A percentile compares a stretch with the other conserved stretches of the same genome.
These are phyloP conservation scores for Pseudolaguvia tuberculata DNA, from an alignment of 2,113 vertebrate genomes.

Conservation along the genomic window DNA sequence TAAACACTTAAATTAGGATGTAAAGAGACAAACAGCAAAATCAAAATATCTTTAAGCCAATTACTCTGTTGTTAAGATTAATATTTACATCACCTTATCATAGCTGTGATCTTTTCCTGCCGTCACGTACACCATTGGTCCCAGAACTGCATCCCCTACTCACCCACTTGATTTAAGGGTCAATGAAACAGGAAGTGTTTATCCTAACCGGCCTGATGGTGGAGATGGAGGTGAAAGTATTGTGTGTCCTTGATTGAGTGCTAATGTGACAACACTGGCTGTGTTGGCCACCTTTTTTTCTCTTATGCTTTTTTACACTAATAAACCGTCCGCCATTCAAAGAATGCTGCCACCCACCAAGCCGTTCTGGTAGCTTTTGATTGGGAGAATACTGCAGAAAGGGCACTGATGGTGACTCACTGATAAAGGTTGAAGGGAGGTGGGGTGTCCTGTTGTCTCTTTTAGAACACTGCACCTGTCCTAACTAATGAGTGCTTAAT, in stretches of 20 bases:
- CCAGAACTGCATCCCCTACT: not conserved
- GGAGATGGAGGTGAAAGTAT: constrained; percentile 4
- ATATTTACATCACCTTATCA: not conserved
- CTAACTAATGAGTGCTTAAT: constrained; percentile 65
- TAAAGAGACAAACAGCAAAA: too few species aligned
- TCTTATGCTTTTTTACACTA: constrained; percentile 43
- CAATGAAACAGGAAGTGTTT: constrained; percentile 25
- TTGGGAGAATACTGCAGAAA: constrained; percentile 63
- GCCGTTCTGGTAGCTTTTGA: constrained; percentile 61
- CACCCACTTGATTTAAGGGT: constrained; percentile 10
- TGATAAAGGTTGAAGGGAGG: constrained; percentile 52
- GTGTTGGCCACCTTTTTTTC: constrained; percentile 50
- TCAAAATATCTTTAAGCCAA: too few species aligned
- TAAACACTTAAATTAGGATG: too few species aligned
- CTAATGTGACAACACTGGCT: constrained; percentile 47
- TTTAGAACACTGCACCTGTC: constrained; percentile 68
- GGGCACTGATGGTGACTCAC: constrained; percentile 35
- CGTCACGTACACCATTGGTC: not conserved
- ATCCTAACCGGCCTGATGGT: constrained; percentile 1
- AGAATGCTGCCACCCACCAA: constrained; percentile 40
- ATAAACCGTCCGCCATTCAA: constrained; percentile 45
- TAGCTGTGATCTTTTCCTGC: not conserved
- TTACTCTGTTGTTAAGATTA: not conserved
- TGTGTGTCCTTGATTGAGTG: constrained; percentile 48
- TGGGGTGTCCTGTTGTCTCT: constrained; percentile 47